Percentiles rank a stretch among this genome's conserved stretches.
Conservation (phyloP, 2,797 vertebrate species). For the Choloepus didactylus region DNA sequence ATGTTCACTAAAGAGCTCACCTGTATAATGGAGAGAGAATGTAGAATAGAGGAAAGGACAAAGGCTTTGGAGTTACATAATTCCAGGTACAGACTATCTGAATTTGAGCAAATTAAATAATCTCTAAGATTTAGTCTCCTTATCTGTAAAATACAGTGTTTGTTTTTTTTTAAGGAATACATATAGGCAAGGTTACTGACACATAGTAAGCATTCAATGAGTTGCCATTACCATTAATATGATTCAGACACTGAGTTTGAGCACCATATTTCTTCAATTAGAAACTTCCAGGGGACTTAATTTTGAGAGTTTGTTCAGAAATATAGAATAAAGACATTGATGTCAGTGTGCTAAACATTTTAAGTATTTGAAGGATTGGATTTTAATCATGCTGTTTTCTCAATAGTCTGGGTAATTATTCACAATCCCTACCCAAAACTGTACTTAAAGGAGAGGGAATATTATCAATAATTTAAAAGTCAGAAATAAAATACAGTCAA, state of each 20-base stretch:
- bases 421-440: constrained; percentile 39
- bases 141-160: neutral
- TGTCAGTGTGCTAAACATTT: constrained; percentile 45
- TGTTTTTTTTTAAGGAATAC: neutral
- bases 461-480: constrained; percentile 23
- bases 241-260: neutral
- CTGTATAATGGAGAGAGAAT: neutral
- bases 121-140: neutral
- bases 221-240: neutral
- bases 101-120: constrained; percentile 7
- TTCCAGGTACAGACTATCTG: neutral
- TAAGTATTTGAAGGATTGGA: neutral
- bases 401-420: constrained; percentile 13
- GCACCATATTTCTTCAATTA: neutral
- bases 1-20: neutral
- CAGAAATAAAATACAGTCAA: constrained; percentile 2
- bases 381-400: constrained; percentile 54
- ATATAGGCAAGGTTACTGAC: neutral
- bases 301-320: constrained; percentile 57
- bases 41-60: neutral
- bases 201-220: neutral
- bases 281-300: constrained; percentile 11
- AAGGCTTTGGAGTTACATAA: neutral
- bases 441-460: constrained; percentile 31
- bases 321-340: constrained; percentile 8